Conservation (phyloP, 2,888 invertebrate species). For the Kryphioiulus occultus region DNA sequence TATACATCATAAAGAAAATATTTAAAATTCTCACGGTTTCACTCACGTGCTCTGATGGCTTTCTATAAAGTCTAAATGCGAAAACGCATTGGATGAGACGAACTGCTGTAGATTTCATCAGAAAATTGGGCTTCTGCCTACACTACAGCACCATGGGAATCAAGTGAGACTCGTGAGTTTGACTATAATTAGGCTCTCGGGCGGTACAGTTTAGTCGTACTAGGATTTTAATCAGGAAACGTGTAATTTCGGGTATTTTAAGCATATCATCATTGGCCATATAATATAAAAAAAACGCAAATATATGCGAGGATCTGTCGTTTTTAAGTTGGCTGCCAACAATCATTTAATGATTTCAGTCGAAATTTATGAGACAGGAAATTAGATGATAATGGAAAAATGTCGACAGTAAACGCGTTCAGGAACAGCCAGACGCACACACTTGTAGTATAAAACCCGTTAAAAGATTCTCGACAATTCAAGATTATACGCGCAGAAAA, state of each 20-base stretch:
- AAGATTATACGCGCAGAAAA: slow-evolving; percentile 3
- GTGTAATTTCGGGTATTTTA: slow-evolving; percentile 48
- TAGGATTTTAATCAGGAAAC: slow-evolving; percentile 51
- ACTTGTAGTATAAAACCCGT: neutral
- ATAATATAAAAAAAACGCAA: slow-evolving; percentile 2
- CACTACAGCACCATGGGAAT: neutral
- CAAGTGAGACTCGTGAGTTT: neutral
- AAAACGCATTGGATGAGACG: no score
- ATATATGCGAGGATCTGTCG: slow-evolving; percentile 29
- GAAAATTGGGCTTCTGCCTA: neutral
- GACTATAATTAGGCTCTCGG: neutral
- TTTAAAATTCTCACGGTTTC: neutral
- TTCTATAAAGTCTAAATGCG: neutral
- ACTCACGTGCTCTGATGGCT: neutral
- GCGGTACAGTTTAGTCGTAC: neutral
- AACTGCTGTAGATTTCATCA: neutral
- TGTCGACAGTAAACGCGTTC: slow-evolving; percentile 36
- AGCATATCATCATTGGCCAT: slow-evolving; percentile 39
- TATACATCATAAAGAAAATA: neutral
- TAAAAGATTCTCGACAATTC: slow-evolving; percentile 31
- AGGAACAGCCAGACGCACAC: slow-evolving; percentile 13
- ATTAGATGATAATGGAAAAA: slow-evolving; percentile 44
- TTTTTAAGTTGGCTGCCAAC: slow-evolving; percentile 40
- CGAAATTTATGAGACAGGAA: slow-evolving; percentile 49
- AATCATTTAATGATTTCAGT: slow-evolving; percentile 45